Conservation (phyloP, 2,113 vertebrate genomes). For the Progne subis region DNA sequence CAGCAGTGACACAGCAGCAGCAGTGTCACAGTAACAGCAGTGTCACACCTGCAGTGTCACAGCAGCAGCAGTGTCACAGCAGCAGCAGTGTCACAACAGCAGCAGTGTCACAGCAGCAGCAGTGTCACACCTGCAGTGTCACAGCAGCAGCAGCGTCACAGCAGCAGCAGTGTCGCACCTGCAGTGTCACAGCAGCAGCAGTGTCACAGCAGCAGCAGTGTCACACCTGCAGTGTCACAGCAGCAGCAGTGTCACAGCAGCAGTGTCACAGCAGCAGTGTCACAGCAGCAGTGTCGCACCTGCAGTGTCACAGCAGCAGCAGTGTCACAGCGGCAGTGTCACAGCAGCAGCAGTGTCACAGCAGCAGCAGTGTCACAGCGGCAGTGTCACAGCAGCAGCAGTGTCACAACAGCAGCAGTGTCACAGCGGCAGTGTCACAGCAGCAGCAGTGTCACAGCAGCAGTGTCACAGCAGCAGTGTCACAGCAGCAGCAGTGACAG, state of each 20-base stretch:
- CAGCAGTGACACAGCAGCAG: background rate
- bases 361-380: no score
- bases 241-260: background rate
- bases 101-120: no score
- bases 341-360: background rate
- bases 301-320: no score
- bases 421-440: background rate
- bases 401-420: background rate
- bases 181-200: no score
- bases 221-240: background rate
- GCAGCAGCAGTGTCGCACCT: no score
- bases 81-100: background rate
- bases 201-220: no score
- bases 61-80: background rate
- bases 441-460: background rate
- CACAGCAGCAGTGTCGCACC: background rate
- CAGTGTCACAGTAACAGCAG: background rate
- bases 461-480: background rate
- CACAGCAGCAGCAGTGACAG: background rate
- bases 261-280: background rate
- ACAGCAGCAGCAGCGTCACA: no score
- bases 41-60: no score
- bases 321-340: background rate
- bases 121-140: no score
- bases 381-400: no score